These are phyloP conservation scores for Psix sp. DNA, from an alignment of 1,140 invertebrate species.

Conservation along the genomic window DNA sequence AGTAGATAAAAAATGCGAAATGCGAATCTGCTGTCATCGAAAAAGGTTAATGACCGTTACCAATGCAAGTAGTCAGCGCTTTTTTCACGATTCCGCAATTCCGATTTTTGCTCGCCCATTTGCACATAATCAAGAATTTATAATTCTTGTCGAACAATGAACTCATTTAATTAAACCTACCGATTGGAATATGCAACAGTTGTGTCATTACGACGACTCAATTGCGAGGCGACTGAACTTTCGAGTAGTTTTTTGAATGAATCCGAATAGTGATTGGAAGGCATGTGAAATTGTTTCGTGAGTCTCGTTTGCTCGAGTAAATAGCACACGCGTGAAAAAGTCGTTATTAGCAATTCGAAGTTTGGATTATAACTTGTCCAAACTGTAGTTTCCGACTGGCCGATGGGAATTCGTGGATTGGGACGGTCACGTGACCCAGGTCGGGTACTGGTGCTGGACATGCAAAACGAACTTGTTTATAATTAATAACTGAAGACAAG, in stretches of 20 bases:
- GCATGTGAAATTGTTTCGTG: conserved; percentile 14
- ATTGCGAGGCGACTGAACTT: conserved; percentile 34
- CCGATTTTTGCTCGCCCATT: conserved; percentile 47
- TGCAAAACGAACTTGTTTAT: too few species aligned
- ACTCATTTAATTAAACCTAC: conserved; percentile 38
- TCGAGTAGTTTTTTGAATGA: conserved; percentile 25
- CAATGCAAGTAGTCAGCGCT: conserved; percentile 37
- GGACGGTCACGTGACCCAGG: too few species aligned
- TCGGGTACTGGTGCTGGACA: too few species aligned
- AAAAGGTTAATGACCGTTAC: conserved; percentile 41
- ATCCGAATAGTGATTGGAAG: conserved; percentile 2
- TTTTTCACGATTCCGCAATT: conserved; percentile 53
- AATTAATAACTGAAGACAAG: too few species aligned
- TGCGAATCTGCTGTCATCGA: background rate
- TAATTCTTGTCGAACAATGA: conserved; percentile 39
- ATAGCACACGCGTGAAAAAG: background rate
- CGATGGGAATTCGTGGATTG: background rate
- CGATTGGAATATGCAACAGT: conserved; percentile 30
- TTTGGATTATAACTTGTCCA: conserved; percentile 8
- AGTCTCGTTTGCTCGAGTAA: background rate
- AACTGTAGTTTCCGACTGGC: conserved; percentile 37
- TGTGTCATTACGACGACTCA: conserved; percentile 21
- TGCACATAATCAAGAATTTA: conserved; percentile 53
- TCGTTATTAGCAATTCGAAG: conserved; percentile 11
- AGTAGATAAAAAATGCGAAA: background rate